Percentiles rank a stretch among this genome's conserved stretches.
These are phyloP conservation scores for Galerucella pusilla DNA, from an alignment of 2,888 invertebrate genomes.

Conservation along the genomic window DNA sequence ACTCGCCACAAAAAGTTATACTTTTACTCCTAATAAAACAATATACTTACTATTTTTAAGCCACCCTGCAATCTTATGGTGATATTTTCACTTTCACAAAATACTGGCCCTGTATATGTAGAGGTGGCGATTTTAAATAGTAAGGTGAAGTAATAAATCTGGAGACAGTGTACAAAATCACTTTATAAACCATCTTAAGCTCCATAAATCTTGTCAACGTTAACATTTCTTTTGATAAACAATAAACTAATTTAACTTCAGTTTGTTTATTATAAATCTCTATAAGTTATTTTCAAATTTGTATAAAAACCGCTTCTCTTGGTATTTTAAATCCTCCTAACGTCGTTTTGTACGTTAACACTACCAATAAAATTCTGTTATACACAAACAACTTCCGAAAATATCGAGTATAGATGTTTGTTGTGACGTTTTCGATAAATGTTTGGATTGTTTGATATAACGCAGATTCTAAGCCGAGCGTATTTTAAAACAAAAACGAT, in stretches of 20 bases:
- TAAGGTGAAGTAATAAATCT: not conserved
- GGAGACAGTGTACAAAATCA: not conserved
- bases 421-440: constrained; percentile 63
- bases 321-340: constrained; percentile 21
- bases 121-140: not conserved
- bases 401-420: constrained; percentile 55
- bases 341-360: constrained; percentile 39
- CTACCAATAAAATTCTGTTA: constrained; percentile 41
- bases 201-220: not conserved
- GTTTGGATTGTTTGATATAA: constrained; percentile 63
- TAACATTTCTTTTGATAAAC: constrained; percentile 3
- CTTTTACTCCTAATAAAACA: no score
- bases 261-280: constrained; percentile 7
- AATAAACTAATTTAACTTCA: constrained; percentile 2
- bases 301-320: not conserved
- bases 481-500: constrained; percentile 58
- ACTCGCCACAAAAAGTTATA: no score
- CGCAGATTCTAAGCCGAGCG: constrained; percentile 52
- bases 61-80: no score
- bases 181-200: not conserved
- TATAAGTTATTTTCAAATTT: constrained; percentile 8
- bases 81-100: no score
- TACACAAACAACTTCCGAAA: constrained; percentile 53
- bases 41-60: no score
- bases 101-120: no score